Base-by-base conservation (phyloP, 2,797 vertebrate species). In the Falco biarmicus region DNA sequence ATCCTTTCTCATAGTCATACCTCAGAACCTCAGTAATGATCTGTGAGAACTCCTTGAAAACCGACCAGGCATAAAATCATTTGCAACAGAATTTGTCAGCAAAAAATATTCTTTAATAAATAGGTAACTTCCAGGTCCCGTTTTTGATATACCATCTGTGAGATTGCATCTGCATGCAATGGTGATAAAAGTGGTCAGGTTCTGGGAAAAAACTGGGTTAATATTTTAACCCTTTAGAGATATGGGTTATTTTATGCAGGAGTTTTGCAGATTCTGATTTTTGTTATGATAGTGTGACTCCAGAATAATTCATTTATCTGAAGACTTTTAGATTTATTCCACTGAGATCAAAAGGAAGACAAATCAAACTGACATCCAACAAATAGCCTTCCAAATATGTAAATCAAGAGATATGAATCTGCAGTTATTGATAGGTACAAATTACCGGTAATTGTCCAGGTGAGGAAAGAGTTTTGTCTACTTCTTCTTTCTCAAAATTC, bases 11-110 rank as follows among this genome's bases (percentile, higher is more conserved):
- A 74, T 43, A 88, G 73, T 87, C 69, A 71, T 71, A 86, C 53
- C 64, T 88, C 21, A 66, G 74, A 93, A 88, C 61, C 84, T 88
- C 84, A 86, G 3, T 80, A 92, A 92, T 45, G 47, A 76, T 92
- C 61, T 84, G 39, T 81, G 43, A 92, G 89, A 94, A 91, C 54
- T 78, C 64, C 43, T 91, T 87, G 93, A 93, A 94, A 96, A 90
- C 29, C 17, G 28, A 90, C 71, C 29, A 84, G 74, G 87, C 69
- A 93, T 89, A 96, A 95, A 95, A 93, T 81, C 7, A 94, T 95
- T 91, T 92, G 81, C 87, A 87, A 57, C 51, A 84, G 45, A 80
- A 47, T 71, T 90, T 12, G 15, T 93, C 68, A 87, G 84, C 53
- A 77, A 80, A 87, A 90, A 66, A 26, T 76, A 66, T 70, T 96